Evolutionary conservation across 2,113 vertebrate genomes (phyloP).

Genomic region (Bubo blakistoni): DNA sequence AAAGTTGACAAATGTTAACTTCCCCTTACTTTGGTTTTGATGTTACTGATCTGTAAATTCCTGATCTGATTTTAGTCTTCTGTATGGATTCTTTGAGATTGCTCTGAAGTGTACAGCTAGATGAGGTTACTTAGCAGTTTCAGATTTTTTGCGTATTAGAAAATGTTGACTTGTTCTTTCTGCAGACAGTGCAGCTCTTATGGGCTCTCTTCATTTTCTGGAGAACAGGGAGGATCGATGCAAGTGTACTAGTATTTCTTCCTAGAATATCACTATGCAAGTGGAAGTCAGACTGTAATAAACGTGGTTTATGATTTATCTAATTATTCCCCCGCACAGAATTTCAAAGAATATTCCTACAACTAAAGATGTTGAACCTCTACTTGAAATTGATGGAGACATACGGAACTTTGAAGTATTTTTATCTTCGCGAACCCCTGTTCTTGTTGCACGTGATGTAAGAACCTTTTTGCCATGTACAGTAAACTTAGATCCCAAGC

Average conservation of each 20-base stretch:
- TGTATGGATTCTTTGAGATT: not conserved
- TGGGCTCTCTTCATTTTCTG: not conserved
- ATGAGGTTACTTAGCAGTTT: not conserved
- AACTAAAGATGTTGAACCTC: conserved; percentile 95
- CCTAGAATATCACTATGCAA: not conserved
- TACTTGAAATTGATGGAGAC: conserved; percentile 96
- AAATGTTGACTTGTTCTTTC: not conserved
- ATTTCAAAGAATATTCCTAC: conserved; percentile 97
- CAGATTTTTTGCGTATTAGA: not conserved
- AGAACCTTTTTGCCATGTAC: conserved; percentile 96
- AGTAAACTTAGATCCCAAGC: conserved; percentile 96
- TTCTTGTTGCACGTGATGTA: conserved; percentile 90
- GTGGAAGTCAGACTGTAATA: not conserved
- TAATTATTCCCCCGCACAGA: conserved; percentile 61
- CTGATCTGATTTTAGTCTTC: not conserved
- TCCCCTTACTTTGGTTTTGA: not conserved
- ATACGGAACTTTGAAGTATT: conserved; percentile 97
- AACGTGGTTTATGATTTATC: not conserved
- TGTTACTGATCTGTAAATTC: not conserved
- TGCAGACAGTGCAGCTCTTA: not conserved
- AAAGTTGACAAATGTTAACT: not conserved
- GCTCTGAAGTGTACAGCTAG: not conserved
- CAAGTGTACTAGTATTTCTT: not conserved
- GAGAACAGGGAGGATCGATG: not conserved
- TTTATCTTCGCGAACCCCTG: conserved; percentile 91